Percentiles rank a stretch among this genome's conserved stretches.
Conservation (phyloP, 2,113 vertebrate genomes). For the Rallus limicola region DNA sequence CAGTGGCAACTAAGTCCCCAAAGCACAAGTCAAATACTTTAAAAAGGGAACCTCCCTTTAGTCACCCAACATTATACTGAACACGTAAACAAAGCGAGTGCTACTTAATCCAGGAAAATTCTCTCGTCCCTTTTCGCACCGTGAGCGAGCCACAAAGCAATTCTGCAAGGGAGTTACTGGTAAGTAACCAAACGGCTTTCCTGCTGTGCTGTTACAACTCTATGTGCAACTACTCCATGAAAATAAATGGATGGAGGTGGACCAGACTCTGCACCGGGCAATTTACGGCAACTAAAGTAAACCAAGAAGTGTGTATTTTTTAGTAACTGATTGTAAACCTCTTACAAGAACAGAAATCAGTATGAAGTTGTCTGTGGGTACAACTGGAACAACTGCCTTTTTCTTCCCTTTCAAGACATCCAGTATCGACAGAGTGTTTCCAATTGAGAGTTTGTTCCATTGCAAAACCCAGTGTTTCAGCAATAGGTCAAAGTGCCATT, state of each 20-base stretch:
- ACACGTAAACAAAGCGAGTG: constrained; percentile 60
- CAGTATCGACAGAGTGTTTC: constrained; percentile 21
- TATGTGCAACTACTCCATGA: constrained; percentile 30
- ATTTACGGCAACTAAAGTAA: constrained; percentile 29
- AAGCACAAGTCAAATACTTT: constrained; percentile 61
- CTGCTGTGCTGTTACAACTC: background rate
- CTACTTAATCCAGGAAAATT: constrained; percentile 49
- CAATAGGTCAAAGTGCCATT: constrained; percentile 48
- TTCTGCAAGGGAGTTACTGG: constrained; percentile 43
- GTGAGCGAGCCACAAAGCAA: constrained; percentile 47
- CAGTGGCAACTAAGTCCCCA: constrained; percentile 58
- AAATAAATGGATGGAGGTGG: constrained; percentile 29
- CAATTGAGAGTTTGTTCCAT: background rate
- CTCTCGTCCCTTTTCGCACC: constrained; percentile 2
- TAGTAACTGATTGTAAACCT: background rate
- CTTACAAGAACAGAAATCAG: background rate
- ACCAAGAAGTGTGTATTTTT: constrained; percentile 5
- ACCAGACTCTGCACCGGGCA: constrained; percentile 35
- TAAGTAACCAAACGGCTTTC: constrained; percentile 1
- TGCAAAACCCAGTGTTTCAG: constrained; percentile 53
- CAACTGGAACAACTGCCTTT: constrained; percentile 14
- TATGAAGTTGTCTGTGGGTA: constrained; percentile 2
- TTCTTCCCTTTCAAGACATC: constrained; percentile 12
- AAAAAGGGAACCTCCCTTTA: constrained; percentile 29
- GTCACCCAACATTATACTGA: constrained; percentile 23